Percentiles rank a stretch among this genome's conserved stretches.
These are phyloP conservation scores for Polyploca ridens DNA, from an alignment of 2,888 invertebrate species.

Conservation along the genomic window DNA sequence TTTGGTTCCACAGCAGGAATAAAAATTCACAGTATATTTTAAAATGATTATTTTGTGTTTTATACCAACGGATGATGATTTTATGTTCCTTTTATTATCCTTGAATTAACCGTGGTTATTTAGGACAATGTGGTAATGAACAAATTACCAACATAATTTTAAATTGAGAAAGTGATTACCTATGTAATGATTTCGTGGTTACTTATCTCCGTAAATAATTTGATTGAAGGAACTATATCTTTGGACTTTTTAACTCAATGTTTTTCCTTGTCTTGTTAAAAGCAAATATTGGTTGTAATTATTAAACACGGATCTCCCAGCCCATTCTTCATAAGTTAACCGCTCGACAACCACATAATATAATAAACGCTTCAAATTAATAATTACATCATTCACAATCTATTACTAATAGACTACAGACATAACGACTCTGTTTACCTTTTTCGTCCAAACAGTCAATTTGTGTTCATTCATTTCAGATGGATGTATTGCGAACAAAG, in stretches of 20 bases:
- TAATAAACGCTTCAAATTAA: neutral
- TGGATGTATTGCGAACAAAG: conserved; percentile 89
- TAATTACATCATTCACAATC: conserved; percentile 12
- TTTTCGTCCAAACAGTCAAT: conserved; percentile 13
- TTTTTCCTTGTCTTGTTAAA: neutral
- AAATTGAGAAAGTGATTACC: too few relatives aligned
- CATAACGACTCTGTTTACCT: conserved; percentile 17
- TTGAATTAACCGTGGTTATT: too few relatives aligned
- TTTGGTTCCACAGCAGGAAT: too few relatives aligned
- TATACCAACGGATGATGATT: too few relatives aligned
- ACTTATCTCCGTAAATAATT: too few relatives aligned
- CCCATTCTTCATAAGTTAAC: neutral
- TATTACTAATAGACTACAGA: conserved; percentile 12
- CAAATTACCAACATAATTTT: too few relatives aligned
- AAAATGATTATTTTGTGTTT: too few relatives aligned
- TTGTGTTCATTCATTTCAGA: conserved; percentile 63
- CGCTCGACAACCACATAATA: neutral
- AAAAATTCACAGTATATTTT: too few relatives aligned
- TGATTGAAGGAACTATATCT: too few relatives aligned
- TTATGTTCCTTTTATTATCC: too few relatives aligned
- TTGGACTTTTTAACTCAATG: neutral
- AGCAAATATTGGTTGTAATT: neutral
- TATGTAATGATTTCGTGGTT: too few relatives aligned
- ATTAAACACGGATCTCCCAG: neutral
- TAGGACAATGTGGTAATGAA: too few relatives aligned